A percentile compares a stretch with the other conserved stretches of the same genome.
phyloP scores from a whole-genome alignment of 2,113 vertebrate genomes.

The Dendropsophus ebraccatus region DNA sequence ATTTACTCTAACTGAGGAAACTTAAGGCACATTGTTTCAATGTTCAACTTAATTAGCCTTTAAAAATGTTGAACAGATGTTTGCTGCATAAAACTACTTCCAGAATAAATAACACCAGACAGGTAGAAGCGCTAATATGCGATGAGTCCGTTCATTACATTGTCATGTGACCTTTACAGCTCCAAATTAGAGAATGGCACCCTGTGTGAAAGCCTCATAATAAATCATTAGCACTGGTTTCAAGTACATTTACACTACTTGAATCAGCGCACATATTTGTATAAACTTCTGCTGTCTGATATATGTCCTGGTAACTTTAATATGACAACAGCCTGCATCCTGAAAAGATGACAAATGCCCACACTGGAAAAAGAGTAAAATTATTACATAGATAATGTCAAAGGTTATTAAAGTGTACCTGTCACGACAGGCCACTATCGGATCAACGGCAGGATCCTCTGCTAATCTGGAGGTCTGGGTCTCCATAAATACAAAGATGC shows the following conservation, averaged over 20 bases:
- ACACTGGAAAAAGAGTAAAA: background rate
- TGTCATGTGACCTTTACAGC: background rate
- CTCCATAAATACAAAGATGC: no score
- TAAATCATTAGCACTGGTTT: background rate
- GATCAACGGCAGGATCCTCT: no score
- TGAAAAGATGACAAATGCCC: background rate
- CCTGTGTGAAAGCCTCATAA: background rate
- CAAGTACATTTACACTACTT: background rate
- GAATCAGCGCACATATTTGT: background rate
- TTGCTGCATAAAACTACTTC: constrained; percentile 25
- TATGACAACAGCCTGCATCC: no score
- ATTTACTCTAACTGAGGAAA: constrained; percentile 16
- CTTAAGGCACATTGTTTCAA: constrained; percentile 24
- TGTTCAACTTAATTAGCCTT: constrained; percentile 41
- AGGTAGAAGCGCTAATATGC: constrained; percentile 16
- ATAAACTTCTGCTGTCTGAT: background rate
- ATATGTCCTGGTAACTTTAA: no score
- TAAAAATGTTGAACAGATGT: constrained; percentile 41
- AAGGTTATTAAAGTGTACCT: background rate
- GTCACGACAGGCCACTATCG: no score
- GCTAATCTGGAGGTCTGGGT: no score
- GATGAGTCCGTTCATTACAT: constrained; percentile 2
- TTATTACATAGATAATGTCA: background rate
- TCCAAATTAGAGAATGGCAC: background rate
- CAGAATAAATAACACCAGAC: constrained; percentile 51